Evolutionary conservation across 2,888 invertebrate genomes (phyloP).

Genomic region (Flabesymbios commensalis): DNA sequence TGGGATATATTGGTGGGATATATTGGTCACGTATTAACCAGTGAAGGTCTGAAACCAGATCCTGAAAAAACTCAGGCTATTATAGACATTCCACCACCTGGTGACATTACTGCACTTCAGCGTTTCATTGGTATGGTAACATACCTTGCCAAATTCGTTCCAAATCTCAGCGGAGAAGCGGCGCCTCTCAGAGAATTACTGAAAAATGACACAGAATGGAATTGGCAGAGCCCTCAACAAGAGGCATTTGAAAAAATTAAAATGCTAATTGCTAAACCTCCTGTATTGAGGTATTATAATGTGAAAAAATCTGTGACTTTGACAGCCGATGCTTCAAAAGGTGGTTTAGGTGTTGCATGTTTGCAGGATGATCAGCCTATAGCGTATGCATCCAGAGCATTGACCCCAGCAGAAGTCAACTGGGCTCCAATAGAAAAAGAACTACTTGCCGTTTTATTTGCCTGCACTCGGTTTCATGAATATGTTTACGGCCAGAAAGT

Average conservation of each 20-base stretch:
- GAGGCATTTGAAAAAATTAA: not conserved
- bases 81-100: constrained; percentile 22
- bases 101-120: not conserved
- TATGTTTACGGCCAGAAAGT: not conserved
- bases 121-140: constrained; percentile 29
- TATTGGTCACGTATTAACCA: constrained; percentile 1
- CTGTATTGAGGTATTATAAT: not conserved
- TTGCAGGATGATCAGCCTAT: not conserved
- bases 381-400: not conserved
- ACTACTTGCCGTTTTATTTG: too few relatives aligned
- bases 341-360: not conserved
- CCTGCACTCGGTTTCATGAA: not conserved
- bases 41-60: constrained; percentile 22
- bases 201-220: not conserved
- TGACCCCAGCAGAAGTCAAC: not conserved
- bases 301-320: not conserved
- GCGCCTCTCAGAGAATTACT: constrained; percentile 9
- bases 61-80: constrained; percentile 25
- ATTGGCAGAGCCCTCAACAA: not conserved
- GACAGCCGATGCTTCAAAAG: not conserved
- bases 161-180: constrained; percentile 25
- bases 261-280: not conserved
- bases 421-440: too few relatives aligned
- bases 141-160: constrained; percentile 34
- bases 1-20: too few relatives aligned